Evolutionary conservation across 2,888 invertebrate species (phyloP).

Genomic region (Parasteatoda lunata): DNA sequence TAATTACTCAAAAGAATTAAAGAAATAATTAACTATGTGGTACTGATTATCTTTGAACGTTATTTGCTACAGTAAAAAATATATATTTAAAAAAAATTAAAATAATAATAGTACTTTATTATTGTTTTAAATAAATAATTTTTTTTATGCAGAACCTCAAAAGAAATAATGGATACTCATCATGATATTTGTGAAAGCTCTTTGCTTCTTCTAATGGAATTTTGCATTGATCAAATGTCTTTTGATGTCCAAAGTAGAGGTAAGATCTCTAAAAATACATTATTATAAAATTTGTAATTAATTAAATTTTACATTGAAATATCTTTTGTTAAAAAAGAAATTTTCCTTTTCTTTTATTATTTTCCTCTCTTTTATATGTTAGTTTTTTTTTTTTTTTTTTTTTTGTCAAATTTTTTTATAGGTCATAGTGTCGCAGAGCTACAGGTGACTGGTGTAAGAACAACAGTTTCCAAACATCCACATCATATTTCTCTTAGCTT

Average conservation of each 20-base stretch:
- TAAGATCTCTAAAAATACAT: constrained; percentile 59
- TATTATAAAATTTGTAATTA: too few relatives aligned
- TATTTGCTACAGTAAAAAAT: too few relatives aligned
- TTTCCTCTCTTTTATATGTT: background rate
- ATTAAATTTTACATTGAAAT: too few relatives aligned
- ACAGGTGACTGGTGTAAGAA: constrained; percentile 90
- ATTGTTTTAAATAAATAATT: too few relatives aligned
- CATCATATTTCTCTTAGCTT: constrained; percentile 85
- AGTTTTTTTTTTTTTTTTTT: background rate
- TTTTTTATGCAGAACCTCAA: constrained; percentile 37
- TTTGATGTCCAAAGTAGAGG: constrained; percentile 80
- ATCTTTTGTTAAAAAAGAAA: too few relatives aligned
- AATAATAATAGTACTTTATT: too few relatives aligned
- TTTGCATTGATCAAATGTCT: constrained; percentile 87
- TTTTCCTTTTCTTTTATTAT: background rate
- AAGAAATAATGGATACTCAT: constrained; percentile 32
- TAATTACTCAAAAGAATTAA: too few relatives aligned
- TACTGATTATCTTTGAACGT: too few relatives aligned
- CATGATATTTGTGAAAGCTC: constrained; percentile 75
- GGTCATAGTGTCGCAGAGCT: constrained; percentile 94
- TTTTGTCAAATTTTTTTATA: constrained; percentile 76
- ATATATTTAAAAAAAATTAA: too few relatives aligned
- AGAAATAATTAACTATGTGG: too few relatives aligned
- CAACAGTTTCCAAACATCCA: constrained; percentile 83
- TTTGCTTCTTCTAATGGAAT: constrained; percentile 86